phyloP scores from a whole-genome alignment of 1,140 invertebrate species.

The Leptinotarsa undecemlineata region DNA sequence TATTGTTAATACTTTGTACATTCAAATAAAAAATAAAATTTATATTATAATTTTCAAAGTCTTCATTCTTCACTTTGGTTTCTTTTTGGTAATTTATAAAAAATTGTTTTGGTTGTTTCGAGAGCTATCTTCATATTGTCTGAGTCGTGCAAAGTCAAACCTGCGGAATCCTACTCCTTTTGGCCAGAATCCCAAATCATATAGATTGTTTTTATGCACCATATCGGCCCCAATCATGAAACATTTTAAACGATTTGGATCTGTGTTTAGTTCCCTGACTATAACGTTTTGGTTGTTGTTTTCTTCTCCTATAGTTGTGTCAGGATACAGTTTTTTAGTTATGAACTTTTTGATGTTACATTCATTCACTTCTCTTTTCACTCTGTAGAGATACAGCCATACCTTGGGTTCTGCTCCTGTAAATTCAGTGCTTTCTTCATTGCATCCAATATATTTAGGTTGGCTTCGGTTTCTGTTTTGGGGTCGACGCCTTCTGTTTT shows the following conservation, averaged over 20 bases:
- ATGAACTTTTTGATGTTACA: neutral
- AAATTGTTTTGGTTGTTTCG: conserved; percentile 5
- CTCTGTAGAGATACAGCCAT: neutral
- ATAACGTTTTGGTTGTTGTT: conserved; percentile 1
- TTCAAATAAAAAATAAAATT: neutral
- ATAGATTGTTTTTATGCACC: neutral
- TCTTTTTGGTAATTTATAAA: neutral
- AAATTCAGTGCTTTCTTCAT: neutral
- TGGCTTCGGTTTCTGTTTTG: neutral
- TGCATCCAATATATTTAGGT: neutral
- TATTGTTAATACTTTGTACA: too few species aligned
- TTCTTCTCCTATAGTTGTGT: neutral
- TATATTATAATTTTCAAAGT: neutral
- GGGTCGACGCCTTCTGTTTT: neutral
- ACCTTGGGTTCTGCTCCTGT: neutral
- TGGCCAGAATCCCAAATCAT: neutral
- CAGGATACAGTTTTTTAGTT: neutral
- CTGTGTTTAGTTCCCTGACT: neutral
- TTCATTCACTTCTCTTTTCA: neutral
- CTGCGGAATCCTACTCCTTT: conserved; percentile 11
- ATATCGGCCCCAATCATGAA: conserved; percentile 9
- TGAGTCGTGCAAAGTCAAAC: conserved; percentile 9
- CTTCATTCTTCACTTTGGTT: neutral
- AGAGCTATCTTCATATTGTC: conserved; percentile 7
- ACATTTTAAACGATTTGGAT: neutral